A percentile compares a stretch with the other conserved stretches of the same genome.
phyloP scores from a whole-genome alignment of 2,888 invertebrate genomes.

The Cotesia congregata region DNA sequence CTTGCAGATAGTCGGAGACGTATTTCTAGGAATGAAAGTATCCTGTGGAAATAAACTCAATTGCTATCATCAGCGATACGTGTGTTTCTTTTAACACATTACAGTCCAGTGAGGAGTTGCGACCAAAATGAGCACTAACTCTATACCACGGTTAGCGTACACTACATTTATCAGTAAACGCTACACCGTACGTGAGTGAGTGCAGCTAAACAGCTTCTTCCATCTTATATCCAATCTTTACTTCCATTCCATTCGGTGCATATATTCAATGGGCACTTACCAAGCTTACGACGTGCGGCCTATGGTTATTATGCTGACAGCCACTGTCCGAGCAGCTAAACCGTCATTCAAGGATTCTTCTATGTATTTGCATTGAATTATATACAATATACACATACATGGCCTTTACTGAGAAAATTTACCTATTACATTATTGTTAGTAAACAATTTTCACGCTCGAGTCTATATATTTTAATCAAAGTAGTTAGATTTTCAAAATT shows the following conservation, averaged over 20 bases:
- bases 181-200: slow-evolving; percentile 2
- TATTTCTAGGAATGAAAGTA: slow-evolving; percentile 1
- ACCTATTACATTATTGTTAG: neutral
- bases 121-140: neutral
- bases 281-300: slow-evolving; percentile 25
- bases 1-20: neutral
- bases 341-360: slow-evolving; percentile 26
- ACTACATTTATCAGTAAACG: neutral
- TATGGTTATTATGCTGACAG: slow-evolving; percentile 36
- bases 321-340: slow-evolving; percentile 1
- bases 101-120: neutral
- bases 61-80: neutral
- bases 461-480: neutral
- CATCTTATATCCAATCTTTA: neutral
- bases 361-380: slow-evolving; percentile 34
- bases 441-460: neutral
- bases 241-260: slow-evolving; percentile 7
- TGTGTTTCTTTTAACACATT: neutral
- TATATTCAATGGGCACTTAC: slow-evolving; percentile 36
- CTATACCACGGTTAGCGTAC: neutral
- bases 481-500: neutral
- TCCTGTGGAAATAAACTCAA: neutral
- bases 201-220: neutral
- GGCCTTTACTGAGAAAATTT: neutral
- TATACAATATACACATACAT: neutral